Percentiles rank a stretch among this genome's conserved stretches.
These are phyloP conservation scores for Venusia cambrica DNA, from an alignment of 2,888 invertebrate species.

Conservation along the genomic window DNA sequence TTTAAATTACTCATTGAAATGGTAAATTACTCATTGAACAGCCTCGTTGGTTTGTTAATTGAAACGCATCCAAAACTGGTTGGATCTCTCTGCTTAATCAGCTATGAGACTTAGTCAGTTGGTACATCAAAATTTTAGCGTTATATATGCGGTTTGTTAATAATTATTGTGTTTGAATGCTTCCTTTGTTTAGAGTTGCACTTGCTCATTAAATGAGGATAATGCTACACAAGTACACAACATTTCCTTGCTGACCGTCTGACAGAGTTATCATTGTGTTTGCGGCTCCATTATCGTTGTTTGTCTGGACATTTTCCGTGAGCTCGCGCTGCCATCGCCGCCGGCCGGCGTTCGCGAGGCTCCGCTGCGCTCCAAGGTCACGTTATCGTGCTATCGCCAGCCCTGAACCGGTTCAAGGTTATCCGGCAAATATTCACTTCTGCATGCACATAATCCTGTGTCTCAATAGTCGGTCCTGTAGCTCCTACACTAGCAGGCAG, in stretches of 20 bases:
- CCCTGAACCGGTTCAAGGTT: slow-evolving; percentile 67
- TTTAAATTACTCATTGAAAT: slow-evolving; percentile 69
- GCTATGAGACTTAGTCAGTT: too few species aligned
- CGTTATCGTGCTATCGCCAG: slow-evolving; percentile 77
- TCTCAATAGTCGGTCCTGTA: slow-evolving; percentile 36
- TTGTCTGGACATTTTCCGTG: slow-evolving; percentile 72
- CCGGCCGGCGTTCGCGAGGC: slow-evolving; percentile 73
- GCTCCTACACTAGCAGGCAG: slow-evolving; percentile 31
- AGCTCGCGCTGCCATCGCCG: slow-evolving; percentile 64
- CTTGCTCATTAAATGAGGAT: slow-evolving; percentile 14
- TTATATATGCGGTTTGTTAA: slow-evolving; percentile 10
- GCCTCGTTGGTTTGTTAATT: slow-evolving; percentile 63
- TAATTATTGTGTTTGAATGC: slow-evolving; percentile 13
- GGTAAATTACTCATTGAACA: slow-evolving; percentile 69
- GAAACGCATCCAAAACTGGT: slow-evolving; percentile 64
- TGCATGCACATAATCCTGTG: slow-evolving; percentile 34
- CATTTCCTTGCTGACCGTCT: slow-evolving; percentile 35
- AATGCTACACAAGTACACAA: slow-evolving; percentile 28
- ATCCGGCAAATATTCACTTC: slow-evolving; percentile 41
- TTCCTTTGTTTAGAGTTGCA: slow-evolving; percentile 17
- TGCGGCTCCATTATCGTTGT: slow-evolving; percentile 62
- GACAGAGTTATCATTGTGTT: slow-evolving; percentile 51
- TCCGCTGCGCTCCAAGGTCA: slow-evolving; percentile 72
- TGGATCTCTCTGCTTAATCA: slow-evolving; percentile 28
- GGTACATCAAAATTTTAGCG: too few species aligned